These are phyloP conservation scores for Pogonocichla stellata DNA, from an alignment of 2,113 vertebrate species.

Conservation along the genomic window DNA sequence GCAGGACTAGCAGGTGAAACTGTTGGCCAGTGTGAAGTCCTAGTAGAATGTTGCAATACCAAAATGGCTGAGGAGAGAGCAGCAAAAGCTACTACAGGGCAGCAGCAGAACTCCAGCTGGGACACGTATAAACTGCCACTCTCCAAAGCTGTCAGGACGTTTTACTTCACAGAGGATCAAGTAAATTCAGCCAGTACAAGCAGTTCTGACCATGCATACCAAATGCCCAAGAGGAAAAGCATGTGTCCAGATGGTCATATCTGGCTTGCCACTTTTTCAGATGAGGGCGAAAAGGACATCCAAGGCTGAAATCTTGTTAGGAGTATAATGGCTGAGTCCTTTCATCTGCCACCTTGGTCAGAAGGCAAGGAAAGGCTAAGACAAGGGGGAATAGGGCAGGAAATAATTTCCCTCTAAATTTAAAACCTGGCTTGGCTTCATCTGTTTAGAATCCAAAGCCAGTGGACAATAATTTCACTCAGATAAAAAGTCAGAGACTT, in stretches of 20 bases:
- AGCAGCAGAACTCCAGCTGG: background rate
- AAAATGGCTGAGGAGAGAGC: background rate
- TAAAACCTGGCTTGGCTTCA: background rate
- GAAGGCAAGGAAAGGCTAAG: background rate
- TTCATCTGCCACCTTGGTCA: background rate
- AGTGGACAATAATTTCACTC: conserved; percentile 36
- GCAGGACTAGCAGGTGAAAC: background rate
- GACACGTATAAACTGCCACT: background rate
- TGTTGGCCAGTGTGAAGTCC: background rate
- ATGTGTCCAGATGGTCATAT: conserved; percentile 13
- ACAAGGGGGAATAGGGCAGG: background rate
- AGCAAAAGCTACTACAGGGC: background rate
- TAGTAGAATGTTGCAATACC: background rate
- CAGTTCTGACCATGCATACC: background rate
- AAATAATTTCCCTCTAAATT: background rate
- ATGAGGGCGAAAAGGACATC: background rate
- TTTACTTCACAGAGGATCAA: background rate
- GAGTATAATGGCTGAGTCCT: background rate
- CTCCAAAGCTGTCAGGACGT: background rate
- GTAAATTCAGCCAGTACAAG: background rate
- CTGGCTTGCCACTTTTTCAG: background rate
- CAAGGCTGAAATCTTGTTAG: background rate
- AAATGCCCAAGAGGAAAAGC: background rate
- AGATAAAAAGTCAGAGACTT: conserved; percentile 47
- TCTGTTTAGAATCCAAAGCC: background rate